These are phyloP conservation scores for Nilaparvata lugens DNA, from an alignment of 1,140 invertebrate species.

Conservation along the genomic window DNA sequence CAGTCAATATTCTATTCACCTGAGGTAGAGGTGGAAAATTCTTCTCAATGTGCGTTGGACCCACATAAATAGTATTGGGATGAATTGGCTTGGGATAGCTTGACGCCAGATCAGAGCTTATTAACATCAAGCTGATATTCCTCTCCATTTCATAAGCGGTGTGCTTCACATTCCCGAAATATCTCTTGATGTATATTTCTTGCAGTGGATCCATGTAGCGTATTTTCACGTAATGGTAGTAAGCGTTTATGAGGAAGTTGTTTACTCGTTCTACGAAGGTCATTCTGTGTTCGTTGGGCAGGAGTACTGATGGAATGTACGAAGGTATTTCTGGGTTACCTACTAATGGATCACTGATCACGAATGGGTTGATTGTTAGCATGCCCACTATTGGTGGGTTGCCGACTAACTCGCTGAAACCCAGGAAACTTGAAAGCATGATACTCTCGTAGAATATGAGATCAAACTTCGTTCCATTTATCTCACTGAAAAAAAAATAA, in stretches of 20 bases:
- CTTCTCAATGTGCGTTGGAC: neutral
- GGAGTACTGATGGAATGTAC: neutral
- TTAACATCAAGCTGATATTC: neutral
- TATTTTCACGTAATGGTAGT: neutral
- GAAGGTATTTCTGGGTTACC: neutral
- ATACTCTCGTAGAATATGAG: neutral
- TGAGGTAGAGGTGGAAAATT: no score
- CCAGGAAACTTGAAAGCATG: neutral
- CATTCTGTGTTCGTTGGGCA: neutral
- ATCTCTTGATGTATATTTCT: neutral
- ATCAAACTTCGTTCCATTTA: neutral
- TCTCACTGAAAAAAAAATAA: neutral
- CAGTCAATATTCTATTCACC: no score
- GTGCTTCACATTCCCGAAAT: neutral
- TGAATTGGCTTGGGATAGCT: neutral
- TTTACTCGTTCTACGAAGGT: neutral
- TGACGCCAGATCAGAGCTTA: neutral
- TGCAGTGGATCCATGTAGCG: neutral
- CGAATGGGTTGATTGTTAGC: neutral
- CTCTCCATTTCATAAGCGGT: neutral
- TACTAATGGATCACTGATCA: neutral
- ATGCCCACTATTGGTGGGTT: neutral
- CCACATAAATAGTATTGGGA: neutral
- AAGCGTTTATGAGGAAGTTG: neutral
- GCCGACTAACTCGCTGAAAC: neutral